These are phyloP conservation scores for Watsonalla cultraria DNA, from an alignment of 2,888 invertebrate genomes.

Conservation along the genomic window DNA sequence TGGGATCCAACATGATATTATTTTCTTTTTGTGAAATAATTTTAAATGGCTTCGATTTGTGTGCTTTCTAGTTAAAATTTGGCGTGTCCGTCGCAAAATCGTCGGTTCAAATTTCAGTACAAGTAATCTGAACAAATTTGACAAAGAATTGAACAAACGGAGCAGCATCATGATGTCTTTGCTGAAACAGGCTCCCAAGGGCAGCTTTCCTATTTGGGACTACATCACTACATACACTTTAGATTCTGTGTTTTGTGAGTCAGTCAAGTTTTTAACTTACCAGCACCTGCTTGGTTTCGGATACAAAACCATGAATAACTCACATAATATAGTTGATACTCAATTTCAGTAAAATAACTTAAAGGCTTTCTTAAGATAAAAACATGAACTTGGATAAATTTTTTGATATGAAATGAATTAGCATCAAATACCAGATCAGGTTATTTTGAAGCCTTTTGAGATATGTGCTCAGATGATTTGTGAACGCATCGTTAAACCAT, in stretches of 20 bases:
- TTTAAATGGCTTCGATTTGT: no score
- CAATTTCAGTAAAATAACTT: neutral
- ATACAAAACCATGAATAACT: no score
- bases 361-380: no score
- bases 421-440: neutral
- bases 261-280: no score
- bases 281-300: no score
- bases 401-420: neutral
- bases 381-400: no score
- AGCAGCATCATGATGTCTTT: conserved; percentile 2
- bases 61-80: no score
- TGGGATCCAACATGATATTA: no score
- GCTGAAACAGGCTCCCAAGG: conserved; percentile 6
- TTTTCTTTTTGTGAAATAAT: no score
- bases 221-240: conserved; percentile 20
- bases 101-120: neutral
- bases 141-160: conserved; percentile 19
- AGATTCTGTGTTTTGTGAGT: conserved; percentile 23
- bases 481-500: neutral
- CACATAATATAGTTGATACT: no score
- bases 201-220: conserved; percentile 20
- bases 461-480: neutral
- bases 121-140: conserved; percentile 13
- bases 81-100: neutral
- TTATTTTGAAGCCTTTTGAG: neutral